Evolutionary conservation across 2,113 vertebrate genomes (phyloP), one percentile per base, ranked within the genome.

Genomic region (Halichoerus grypus): DNA sequence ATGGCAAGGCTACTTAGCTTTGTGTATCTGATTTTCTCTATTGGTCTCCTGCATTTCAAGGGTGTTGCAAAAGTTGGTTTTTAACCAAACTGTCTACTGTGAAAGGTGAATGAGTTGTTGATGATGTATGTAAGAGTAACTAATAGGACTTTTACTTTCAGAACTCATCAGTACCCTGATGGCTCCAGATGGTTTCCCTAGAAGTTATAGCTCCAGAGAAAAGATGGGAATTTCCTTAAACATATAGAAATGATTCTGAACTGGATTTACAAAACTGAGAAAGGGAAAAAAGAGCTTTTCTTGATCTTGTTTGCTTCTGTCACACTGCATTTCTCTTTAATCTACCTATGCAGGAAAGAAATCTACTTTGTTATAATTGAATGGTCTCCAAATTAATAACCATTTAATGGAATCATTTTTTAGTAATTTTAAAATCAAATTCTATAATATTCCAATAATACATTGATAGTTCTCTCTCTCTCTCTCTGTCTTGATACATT

Each of bases 321-420:
- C 51, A 31, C 3, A 59, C 4, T 19, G 22, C 7, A 49, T 80
- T 92, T 94, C 31, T 42, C 28, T 67, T 93, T 90, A 83, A 81
- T 84, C 26, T 97, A 36, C 36, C 91, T 94, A 65, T 53, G 90
- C 49, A 77, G 77, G 24, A 91, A 91, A 55, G 10, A 86, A 88
- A 39, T 46, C 33, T 63, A 61, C 33, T 51, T 72, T 87, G 28
- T 77, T n/a, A 71, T 28, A 39, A 65, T 31, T 42, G 61, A 94
- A 57, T 18, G 81, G 24, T 80, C 13, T 72, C 22, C 24, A 85
- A 59, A 86, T 51, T 51, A 67, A 57, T 87, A 59, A 19, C 7
- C 6, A 88, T 55, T n/a, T 67, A 79, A 59, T 51, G 90, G 42
- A 88, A 76, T 80, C 67, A 18, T 55, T 91, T 63, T 90, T 88